Evolutionary conservation across 2,113 vertebrate species (phyloP).

Genomic region (Phyllostomus discolor): DNA sequence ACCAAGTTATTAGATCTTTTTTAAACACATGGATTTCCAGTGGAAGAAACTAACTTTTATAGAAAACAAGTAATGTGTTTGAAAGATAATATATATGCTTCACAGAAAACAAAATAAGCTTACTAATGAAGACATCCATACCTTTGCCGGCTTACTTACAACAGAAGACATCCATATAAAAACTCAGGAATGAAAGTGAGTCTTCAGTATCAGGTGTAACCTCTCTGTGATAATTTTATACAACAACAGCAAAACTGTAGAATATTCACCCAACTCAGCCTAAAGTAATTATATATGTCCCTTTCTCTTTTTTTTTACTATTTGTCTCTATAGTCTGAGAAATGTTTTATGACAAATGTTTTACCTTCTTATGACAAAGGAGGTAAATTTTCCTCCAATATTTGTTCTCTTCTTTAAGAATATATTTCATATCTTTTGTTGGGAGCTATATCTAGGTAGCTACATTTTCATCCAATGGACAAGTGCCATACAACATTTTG

Average conservation of each 20-base stretch:
- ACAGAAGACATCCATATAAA: background rate
- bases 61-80: conserved; percentile 64
- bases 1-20: conserved; percentile 80
- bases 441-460: background rate
- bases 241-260: background rate
- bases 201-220: background rate
- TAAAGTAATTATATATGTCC: background rate
- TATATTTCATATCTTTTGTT: background rate
- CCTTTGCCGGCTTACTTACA: background rate
- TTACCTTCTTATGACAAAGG: background rate
- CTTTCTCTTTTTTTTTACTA: background rate
- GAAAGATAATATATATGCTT: background rate
- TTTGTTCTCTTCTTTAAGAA: background rate
- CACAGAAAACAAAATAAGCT: background rate
- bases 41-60: conserved; percentile 39
- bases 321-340: background rate
- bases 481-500: background rate
- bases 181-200: background rate
- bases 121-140: background rate
- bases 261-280: background rate
- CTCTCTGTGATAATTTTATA: background rate
- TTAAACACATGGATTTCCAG: conserved; percentile 69
- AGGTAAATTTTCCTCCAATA: background rate
- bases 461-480: background rate
- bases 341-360: background rate